Evolutionary conservation across 2,113 vertebrate genomes (phyloP).

Genomic region (Cyprinodon brontotheroides): DNA sequence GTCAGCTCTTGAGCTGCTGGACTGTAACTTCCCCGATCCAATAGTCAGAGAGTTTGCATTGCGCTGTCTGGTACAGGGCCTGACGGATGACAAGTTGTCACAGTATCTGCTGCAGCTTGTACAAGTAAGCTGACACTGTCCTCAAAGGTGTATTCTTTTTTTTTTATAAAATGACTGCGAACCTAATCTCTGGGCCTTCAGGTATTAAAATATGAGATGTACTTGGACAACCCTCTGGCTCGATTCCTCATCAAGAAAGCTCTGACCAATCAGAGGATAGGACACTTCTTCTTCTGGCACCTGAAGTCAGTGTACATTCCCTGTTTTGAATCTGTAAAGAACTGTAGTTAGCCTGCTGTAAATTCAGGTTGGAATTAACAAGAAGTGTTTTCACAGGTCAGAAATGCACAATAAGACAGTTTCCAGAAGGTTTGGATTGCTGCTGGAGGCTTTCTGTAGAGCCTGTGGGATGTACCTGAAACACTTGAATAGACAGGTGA

Average conservation of each 20-base stretch:
- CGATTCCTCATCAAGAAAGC: constrained; percentile 96
- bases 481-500: constrained; percentile 93
- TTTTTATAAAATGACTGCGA: not conserved
- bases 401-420: constrained; percentile 99
- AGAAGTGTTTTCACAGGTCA: constrained; percentile 77
- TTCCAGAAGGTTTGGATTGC: constrained; percentile 92
- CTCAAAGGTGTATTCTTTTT: not conserved
- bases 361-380: not conserved
- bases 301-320: constrained; percentile 85
- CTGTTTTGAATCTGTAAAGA: not conserved
- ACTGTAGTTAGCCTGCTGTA: not conserved
- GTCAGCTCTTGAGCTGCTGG: constrained; percentile 93
- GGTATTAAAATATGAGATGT: constrained; percentile 97
- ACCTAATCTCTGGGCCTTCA: constrained; percentile 42
- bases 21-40: constrained; percentile 95
- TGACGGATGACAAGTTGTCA: constrained; percentile 95
- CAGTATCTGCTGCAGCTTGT: constrained; percentile 97
- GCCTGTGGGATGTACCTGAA: constrained; percentile 97
- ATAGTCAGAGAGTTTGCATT: constrained; percentile 93
- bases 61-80: constrained; percentile 90
- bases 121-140: constrained; percentile 80
- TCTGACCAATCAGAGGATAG: constrained; percentile 95
- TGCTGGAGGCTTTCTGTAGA: constrained; percentile 94
- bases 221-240: constrained; percentile 94
- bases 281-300: constrained; percentile 99